Evolutionary conservation across 2,888 invertebrate species (phyloP).

Genomic region (Rhamnusium bicolor): DNA sequence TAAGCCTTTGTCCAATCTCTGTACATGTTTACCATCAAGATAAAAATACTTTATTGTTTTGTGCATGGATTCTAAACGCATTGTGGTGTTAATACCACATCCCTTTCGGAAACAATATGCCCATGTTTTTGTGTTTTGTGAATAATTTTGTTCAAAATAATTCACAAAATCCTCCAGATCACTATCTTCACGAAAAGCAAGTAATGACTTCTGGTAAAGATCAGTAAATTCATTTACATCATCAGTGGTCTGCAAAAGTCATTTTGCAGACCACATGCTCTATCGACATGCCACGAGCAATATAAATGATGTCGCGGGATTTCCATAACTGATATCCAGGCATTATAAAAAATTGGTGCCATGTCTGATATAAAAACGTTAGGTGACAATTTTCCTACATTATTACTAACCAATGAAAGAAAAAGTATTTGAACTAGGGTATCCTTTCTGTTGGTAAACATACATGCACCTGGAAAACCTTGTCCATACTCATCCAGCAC

Average conservation of each 20-base stretch:
- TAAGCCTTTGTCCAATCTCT: constrained; percentile 1
- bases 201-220: neutral
- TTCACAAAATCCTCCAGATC: neutral
- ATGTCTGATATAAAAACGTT: neutral
- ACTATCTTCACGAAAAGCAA: neutral
- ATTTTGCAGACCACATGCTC: neutral
- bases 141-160: constrained; percentile 1
- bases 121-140: neutral
- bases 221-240: constrained; percentile 1
- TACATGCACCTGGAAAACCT: neutral
- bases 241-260: neutral
- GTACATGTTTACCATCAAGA: constrained; percentile 1
- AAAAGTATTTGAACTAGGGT: neutral
- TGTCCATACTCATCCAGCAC: neutral
- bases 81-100: neutral
- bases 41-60: constrained; percentile 12
- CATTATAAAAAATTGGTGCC: constrained; percentile 1
- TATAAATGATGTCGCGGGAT: neutral
- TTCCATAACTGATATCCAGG: neutral
- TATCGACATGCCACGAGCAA: neutral
- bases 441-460: neutral
- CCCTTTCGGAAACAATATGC: too few relatives aligned
- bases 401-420: neutral
- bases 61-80: constrained; percentile 9
- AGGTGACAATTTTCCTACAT: neutral